Evolutionary conservation across 2,113 vertebrate species (phyloP).

Genomic region (Myxocyprinus asiaticus): DNA sequence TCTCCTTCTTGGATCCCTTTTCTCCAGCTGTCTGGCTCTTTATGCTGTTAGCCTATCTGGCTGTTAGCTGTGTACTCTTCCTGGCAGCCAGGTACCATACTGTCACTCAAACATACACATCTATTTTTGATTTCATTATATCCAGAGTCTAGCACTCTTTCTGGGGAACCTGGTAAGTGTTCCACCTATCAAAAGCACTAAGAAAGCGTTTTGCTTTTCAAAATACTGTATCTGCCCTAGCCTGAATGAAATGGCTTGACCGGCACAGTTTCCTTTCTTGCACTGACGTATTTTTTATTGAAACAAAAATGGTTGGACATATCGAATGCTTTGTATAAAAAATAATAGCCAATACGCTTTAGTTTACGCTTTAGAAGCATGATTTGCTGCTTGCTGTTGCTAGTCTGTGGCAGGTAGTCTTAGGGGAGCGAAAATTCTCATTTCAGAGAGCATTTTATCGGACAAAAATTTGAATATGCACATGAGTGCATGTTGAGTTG

Average conservation of each 20-base stretch:
- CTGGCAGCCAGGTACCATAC: constrained; percentile 84
- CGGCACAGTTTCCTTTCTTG: no score
- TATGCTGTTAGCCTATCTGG: constrained; percentile 90
- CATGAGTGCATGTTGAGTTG: no score
- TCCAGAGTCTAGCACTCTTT: neutral
- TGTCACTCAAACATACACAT: constrained; percentile 48
- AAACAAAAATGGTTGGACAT: no score
- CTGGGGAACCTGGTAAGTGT: neutral
- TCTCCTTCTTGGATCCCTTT: constrained; percentile 93
- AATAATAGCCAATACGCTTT: no score
- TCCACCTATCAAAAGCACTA: neutral
- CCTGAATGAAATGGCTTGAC: neutral
- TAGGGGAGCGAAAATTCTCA: no score
- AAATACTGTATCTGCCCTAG: neutral
- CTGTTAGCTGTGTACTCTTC: constrained; percentile 90
- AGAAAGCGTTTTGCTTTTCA: neutral
- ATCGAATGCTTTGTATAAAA: no score
- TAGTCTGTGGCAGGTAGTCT: no score
- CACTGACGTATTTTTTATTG: no score
- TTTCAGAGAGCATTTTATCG: no score
- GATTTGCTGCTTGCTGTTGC: no score
- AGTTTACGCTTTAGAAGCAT: no score
- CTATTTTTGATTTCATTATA: neutral
- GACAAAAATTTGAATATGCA: no score
- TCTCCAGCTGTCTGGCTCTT: constrained; percentile 93